A percentile compares a stretch with the other conserved stretches of the same genome.
Conservation (phyloP, 2,888 invertebrate species). For the Helleia helle region DNA sequence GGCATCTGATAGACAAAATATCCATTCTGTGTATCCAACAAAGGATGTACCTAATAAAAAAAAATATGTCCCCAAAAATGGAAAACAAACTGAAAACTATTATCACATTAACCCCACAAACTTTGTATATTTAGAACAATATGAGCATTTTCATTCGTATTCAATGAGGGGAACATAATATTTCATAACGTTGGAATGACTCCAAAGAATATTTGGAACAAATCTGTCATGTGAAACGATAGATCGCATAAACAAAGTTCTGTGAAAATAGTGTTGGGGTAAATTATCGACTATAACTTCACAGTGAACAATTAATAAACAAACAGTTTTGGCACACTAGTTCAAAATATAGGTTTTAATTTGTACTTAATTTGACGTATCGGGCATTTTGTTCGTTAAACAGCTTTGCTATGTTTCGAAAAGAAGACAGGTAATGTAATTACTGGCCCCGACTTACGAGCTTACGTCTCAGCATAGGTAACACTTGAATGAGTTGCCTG, state of each 20-base stretch:
- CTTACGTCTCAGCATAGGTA: too few relatives aligned
- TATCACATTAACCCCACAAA: conserved; percentile 6
- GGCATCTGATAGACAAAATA: neutral
- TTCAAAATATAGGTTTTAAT: too few relatives aligned
- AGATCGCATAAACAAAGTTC: conserved; percentile 31
- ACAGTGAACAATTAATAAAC: too few relatives aligned
- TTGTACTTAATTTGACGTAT: too few relatives aligned
- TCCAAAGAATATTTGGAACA: conserved; percentile 39
- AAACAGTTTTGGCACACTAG: too few relatives aligned
- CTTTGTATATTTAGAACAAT: conserved; percentile 25
- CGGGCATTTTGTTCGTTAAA: too few relatives aligned
- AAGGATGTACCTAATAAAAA: too few relatives aligned
- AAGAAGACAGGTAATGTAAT: too few relatives aligned
- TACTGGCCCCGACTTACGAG: too few relatives aligned
- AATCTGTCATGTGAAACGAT: conserved; percentile 38
- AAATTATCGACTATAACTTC: conserved; percentile 6
- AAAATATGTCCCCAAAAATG: neutral
- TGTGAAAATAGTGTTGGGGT: conserved; percentile 6
- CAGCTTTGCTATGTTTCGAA: too few relatives aligned
- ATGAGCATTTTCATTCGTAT: conserved; percentile 29
- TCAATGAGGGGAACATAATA: conserved; percentile 41
- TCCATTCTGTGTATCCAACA: too few relatives aligned
- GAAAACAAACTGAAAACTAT: conserved; percentile 1
- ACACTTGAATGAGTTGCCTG: too few relatives aligned
- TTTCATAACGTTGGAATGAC: conserved; percentile 41